phyloP scores from a whole-genome alignment of 2,113 vertebrate species.

The Azemiops feae region DNA sequence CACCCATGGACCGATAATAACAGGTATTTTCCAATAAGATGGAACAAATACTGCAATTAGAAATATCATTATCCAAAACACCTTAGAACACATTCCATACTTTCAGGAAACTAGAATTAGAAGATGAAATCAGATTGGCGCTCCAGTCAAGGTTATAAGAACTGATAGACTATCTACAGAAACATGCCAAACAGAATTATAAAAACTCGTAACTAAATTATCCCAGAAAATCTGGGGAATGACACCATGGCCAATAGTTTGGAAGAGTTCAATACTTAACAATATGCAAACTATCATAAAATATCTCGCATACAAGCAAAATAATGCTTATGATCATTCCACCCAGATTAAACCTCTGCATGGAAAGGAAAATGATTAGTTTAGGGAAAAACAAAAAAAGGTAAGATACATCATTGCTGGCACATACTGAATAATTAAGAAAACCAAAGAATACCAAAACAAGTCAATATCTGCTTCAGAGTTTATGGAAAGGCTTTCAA shows the following conservation, averaged over 20 bases:
- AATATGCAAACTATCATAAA: not conserved
- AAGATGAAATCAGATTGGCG: not conserved
- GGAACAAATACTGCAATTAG: not conserved
- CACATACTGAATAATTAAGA: not conserved
- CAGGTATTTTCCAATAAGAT: not conserved
- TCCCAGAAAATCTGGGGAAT: not conserved
- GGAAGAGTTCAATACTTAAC: not conserved
- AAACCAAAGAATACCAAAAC: not conserved
- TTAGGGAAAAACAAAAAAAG: not conserved
- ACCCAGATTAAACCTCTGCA: not conserved
- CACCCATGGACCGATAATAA: not conserved
- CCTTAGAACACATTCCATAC: not conserved
- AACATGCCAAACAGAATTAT: not conserved
- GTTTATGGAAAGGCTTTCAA: not conserved
- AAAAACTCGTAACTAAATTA: not conserved
- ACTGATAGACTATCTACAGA: not conserved
- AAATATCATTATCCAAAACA: not conserved
- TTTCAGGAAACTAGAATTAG: not conserved
- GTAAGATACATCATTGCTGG: not conserved
- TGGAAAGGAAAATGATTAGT: not conserved
- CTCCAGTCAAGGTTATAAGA: not conserved
- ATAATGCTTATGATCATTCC: not conserved
- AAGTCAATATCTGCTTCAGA: not conserved
- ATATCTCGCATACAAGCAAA: not conserved
- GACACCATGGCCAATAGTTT: not conserved